phyloP scores from a whole-genome alignment of 2,113 vertebrate genomes.

The Vulpes vulpes region DNA sequence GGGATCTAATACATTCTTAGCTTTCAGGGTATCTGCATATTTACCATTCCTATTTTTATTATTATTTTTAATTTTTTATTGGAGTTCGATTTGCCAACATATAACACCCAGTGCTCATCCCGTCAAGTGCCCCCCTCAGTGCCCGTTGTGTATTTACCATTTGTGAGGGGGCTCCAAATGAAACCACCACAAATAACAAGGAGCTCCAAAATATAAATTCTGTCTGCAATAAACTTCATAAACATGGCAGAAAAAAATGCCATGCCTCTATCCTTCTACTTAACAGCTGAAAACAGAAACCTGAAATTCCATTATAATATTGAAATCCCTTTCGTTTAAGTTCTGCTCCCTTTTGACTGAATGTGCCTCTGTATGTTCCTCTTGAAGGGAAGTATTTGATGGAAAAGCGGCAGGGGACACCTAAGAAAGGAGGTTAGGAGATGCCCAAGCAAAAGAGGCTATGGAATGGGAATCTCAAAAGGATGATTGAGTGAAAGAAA shows the following conservation, averaged over 20 bases:
- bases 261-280: neutral
- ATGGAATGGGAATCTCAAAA: neutral
- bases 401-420: neutral
- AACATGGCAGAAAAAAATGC: neutral
- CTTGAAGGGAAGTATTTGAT: neutral
- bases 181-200: neutral
- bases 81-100: no score
- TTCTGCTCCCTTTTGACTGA: neutral
- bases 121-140: no score
- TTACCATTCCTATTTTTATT: neutral
- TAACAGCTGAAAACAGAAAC: conserved; percentile 24
- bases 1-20: neutral
- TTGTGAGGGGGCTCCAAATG: neutral
- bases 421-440: neutral
- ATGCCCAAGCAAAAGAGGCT: neutral
- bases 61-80: no score
- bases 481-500: neutral
- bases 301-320: neutral
- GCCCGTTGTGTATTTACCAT: neutral
- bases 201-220: neutral
- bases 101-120: no score
- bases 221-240: neutral
- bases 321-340: neutral
- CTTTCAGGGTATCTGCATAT: neutral
- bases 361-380: neutral